Evolutionary conservation across 1,140 invertebrate genomes (phyloP), one percentile per base, ranked within the genome.

Genomic region (Tetramorium simillimum): DNA sequence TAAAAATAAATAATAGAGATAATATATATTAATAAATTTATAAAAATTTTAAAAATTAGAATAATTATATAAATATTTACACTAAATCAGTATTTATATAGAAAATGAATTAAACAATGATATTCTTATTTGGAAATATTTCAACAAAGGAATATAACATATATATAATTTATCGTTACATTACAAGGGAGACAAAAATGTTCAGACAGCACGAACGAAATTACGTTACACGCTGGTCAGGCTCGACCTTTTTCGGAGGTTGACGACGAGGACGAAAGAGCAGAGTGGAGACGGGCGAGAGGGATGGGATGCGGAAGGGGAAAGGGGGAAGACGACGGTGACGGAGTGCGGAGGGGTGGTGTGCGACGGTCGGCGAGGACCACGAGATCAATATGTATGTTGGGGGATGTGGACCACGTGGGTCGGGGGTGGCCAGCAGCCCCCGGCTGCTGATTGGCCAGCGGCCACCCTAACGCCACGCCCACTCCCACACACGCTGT

Each of bases 321-420:
- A 0, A 28, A 24, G 65, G 75, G 46, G 0, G 67, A 33, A 60
- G 53, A 37, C 21, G 43, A 65, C 67, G 46, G 77, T 84, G 86
- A 65, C 33, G 63, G 80, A 75, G 76, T 77, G 46, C 69, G 28
- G 88, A 82, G 70, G 85, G 87, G 86, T 78, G 78, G 87, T 77
- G 90, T 78, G 86, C 82, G 90, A 88, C 91, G 92, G 93, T 92
- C 92, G 89, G 89, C 90, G 88, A 94, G 93, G 93, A 94, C 94
- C 94, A 95, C 94, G 93, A 95, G 94, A 95, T 95, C 95, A 95
- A 95, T 95, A 95, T 95, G 95, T 95, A 95, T 95, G 94, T 95
- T 93, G 94, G 94, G 94, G 93, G 94, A 94, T 94, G 91, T 94
- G 93, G 94, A 94, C 94, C 92, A 92, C 93, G 92, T 93, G 94